Conservation (phyloP, 2,797 vertebrate species). For the Caiman crocodilus region DNA sequence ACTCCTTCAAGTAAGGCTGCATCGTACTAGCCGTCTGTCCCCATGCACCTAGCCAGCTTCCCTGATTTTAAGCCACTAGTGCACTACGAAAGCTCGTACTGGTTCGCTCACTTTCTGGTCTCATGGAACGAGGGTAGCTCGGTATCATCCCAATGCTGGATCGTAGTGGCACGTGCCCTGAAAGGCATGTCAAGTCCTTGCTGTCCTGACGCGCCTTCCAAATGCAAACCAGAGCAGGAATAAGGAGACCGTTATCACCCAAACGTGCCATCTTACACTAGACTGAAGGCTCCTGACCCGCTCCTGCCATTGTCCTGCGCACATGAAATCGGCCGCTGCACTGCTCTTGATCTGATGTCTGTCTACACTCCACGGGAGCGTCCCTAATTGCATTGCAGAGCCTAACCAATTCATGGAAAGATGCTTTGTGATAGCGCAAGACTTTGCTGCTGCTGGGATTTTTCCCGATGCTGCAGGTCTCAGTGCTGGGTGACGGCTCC, state of each 20-base stretch:
- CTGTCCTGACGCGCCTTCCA: not conserved
- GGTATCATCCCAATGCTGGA: not conserved
- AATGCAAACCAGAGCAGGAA: not conserved
- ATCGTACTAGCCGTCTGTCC: not conserved
- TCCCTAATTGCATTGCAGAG: not conserved
- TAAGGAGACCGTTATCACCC: not conserved
- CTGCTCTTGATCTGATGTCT: not conserved
- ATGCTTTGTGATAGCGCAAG: not conserved
- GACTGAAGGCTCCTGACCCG: not conserved
- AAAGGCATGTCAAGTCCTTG: not conserved
- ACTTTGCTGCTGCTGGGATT: not conserved
- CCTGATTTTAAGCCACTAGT: not conserved
- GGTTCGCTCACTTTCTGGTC: not conserved
- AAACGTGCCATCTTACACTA: rapidly evolving
- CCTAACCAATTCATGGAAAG: not conserved
- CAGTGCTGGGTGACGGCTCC: rapidly evolving
- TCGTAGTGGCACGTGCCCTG: not conserved
- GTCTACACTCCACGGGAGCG: rapidly evolving
- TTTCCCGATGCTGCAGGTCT: not conserved
- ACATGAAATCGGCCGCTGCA: not conserved
- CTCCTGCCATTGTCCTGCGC: rapidly evolving
- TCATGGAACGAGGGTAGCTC: not conserved
- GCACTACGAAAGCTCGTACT: not conserved
- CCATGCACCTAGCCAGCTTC: not conserved
- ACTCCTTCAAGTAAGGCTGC: no score